phyloP scores from a whole-genome alignment of 2,797 vertebrate species.

The Gobio occitaniae region DNA sequence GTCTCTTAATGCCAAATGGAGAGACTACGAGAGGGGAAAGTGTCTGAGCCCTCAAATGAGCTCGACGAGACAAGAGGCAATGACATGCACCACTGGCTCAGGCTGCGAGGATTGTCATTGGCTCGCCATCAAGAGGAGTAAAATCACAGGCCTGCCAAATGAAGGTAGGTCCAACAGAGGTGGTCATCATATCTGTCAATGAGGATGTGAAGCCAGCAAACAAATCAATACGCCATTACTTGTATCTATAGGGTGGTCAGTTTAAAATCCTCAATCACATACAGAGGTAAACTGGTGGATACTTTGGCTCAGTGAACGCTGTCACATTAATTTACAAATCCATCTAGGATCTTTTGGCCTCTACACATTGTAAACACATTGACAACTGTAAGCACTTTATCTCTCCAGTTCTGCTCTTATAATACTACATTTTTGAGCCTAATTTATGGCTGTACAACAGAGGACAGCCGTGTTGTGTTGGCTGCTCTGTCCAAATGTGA shows the following conservation, averaged over 20 bases:
- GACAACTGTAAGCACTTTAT: not conserved
- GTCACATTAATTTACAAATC: constrained; percentile 66
- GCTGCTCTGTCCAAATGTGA: constrained; percentile 37
- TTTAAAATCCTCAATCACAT: constrained; percentile 42
- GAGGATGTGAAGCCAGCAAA: constrained; percentile 6
- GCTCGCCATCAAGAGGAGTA: constrained; percentile 36
- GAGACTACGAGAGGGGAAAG: constrained; percentile 17
- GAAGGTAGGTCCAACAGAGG: constrained; percentile 37
- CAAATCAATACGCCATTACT: constrained; percentile 14
- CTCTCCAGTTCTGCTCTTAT: not conserved
- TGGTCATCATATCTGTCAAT: constrained; percentile 23
- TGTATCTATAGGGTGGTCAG: constrained; percentile 40
- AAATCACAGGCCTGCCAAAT: constrained; percentile 41
- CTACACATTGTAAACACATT: not conserved
- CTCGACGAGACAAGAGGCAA: constrained; percentile 42
- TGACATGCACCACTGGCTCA: constrained; percentile 53
- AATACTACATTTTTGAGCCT: not conserved
- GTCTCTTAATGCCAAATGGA: constrained; percentile 33
- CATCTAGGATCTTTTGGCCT: constrained; percentile 43
- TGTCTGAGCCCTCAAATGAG: constrained; percentile 22
- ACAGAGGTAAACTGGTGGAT: constrained; percentile 47
- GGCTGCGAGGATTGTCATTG: constrained; percentile 40
- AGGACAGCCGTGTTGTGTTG: not conserved
- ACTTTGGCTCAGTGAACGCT: constrained; percentile 44
- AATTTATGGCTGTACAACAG: not conserved